These are phyloP conservation scores for Eristalis tenax DNA, from an alignment of 2,888 invertebrate genomes.

Conservation along the genomic window DNA sequence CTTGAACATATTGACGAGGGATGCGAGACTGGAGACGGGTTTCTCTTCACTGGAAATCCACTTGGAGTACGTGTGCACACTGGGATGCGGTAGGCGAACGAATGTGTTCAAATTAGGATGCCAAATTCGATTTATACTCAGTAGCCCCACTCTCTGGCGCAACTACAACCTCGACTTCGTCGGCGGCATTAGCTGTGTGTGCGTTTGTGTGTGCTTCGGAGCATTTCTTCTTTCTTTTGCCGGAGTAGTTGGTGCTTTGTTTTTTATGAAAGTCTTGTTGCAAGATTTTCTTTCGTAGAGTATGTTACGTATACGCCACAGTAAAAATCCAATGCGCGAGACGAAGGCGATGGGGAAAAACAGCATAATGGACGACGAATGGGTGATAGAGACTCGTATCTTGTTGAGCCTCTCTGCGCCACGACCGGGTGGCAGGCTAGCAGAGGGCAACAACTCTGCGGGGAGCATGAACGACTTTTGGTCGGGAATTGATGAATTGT, in stretches of 20 bases:
- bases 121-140: constrained; percentile 81
- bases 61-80: constrained; percentile 69
- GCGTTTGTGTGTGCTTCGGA: constrained; percentile 26
- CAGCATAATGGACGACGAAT: constrained; percentile 23
- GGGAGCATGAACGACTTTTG: background rate
- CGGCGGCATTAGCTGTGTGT: background rate
- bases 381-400: constrained; percentile 24
- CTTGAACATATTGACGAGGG: constrained; percentile 76
- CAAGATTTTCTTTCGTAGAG: constrained; percentile 38
- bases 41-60: constrained; percentile 45
- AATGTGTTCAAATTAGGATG: constrained; percentile 78
- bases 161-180: background rate
- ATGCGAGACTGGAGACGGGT: constrained; percentile 33
- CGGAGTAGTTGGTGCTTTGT: background rate
- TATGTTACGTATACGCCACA: constrained; percentile 57
- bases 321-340: constrained; percentile 53
- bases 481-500: constrained; percentile 42
- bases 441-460: background rate
- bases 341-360: background rate
- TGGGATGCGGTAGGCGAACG: constrained; percentile 77
- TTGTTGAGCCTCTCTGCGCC: background rate
- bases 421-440: background rate
- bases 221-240: constrained; percentile 41
- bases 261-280: constrained; percentile 62
- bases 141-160: constrained; percentile 67